Percentiles rank a stretch among this genome's conserved stretches.
Evolutionary conservation across 2,888 invertebrate genomes (phyloP).

Genomic region (Bugulina stolonifera): DNA sequence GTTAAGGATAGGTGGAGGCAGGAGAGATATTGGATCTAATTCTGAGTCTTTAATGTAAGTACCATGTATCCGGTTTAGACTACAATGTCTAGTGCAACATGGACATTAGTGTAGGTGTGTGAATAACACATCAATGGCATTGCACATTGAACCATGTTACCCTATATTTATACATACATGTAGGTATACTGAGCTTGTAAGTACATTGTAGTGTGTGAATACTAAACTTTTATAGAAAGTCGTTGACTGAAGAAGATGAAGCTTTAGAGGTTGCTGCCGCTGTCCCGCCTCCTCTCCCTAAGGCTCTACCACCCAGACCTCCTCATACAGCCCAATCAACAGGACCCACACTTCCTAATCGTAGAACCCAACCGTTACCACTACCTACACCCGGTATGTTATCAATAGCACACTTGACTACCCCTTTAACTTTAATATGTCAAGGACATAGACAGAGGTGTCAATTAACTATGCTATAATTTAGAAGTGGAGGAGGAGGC

Average conservation of each 20-base stretch:
- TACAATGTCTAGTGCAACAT: too few species aligned
- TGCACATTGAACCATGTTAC: too few species aligned
- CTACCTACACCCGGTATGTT: not conserved
- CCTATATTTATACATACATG: too few species aligned
- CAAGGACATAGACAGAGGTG: too few species aligned
- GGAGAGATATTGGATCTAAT: not conserved
- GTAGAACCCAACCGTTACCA: not conserved
- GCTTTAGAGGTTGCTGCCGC: not conserved
- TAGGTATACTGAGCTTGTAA: too few species aligned
- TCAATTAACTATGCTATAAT: not conserved
- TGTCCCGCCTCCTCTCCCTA: not conserved
- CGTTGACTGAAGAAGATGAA: slow-evolving; percentile 23
- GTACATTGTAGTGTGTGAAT: too few species aligned
- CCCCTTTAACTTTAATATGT: too few species aligned
- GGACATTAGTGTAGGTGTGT: too few species aligned
- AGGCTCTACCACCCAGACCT: not conserved
- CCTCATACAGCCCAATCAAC: not conserved
- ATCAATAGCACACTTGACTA: too few species aligned
- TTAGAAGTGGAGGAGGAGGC: not conserved
- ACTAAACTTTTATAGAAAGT: not conserved
- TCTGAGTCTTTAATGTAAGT: not conserved
- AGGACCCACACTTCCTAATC: not conserved
- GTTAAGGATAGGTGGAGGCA: not conserved
- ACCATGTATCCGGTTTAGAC: not conserved
- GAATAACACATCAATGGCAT: too few species aligned